These are phyloP conservation scores for Coluber constrictor DNA, from an alignment of 2,797 vertebrate genomes.

Conservation along the genomic window DNA sequence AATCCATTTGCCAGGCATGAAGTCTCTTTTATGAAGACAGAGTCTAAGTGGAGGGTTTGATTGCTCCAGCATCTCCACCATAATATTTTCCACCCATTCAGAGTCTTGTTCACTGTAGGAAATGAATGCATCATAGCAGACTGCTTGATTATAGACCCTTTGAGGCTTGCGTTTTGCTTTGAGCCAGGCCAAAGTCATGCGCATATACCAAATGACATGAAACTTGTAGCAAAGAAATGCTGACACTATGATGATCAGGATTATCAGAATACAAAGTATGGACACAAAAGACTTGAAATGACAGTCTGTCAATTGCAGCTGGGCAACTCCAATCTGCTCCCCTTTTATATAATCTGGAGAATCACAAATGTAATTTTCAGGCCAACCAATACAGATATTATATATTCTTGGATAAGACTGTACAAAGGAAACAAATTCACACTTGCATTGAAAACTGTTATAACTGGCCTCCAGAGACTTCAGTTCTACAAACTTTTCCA, in stretches of 20 bases:
- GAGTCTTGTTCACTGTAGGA: constrained; percentile 81
- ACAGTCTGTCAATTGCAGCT: constrained; percentile 68
- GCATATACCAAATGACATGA: constrained; percentile 76
- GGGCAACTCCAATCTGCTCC: constrained; percentile 38
- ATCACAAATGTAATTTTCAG: constrained; percentile 70
- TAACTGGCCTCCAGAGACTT: constrained; percentile 66
- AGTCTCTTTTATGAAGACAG: constrained; percentile 85
- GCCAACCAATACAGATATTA: constrained; percentile 65
- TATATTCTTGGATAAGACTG: constrained; percentile 2
- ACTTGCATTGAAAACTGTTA: constrained; percentile 79
- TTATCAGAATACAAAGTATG: constrained; percentile 52
- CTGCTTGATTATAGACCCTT: constrained; percentile 24
- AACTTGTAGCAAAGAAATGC: constrained; percentile 62
- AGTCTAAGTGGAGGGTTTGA: constrained; percentile 68
- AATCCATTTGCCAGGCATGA: constrained; percentile 83
- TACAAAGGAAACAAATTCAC: constrained; percentile 73
- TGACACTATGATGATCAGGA: constrained; percentile 49
- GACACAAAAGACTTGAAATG: constrained; percentile 61
- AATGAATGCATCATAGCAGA: constrained; percentile 77
- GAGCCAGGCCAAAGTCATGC: constrained; percentile 80
- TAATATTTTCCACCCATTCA: constrained; percentile 79
- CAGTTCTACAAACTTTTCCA: constrained; percentile 64
- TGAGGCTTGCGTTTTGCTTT: constrained; percentile 73
- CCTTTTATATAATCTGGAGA: constrained; percentile 70
- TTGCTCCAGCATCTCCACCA: constrained; percentile 78